Evolutionary conservation across 2,797 vertebrate genomes (phyloP), one percentile per base, ranked within the genome.

Genomic region (Spinibarbus caldwelli): DNA sequence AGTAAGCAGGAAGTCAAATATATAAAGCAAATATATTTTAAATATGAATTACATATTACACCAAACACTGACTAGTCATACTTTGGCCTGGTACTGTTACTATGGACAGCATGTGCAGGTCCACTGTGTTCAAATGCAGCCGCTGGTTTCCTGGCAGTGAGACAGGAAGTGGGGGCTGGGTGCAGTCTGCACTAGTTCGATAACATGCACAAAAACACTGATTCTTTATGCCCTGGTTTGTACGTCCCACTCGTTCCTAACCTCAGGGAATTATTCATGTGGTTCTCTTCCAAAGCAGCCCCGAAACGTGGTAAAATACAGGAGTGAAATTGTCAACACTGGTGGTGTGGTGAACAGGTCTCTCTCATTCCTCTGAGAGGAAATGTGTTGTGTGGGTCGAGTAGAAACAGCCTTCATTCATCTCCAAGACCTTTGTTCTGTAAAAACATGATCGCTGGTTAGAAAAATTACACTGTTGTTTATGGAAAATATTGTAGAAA

Each of bases 91-190:
- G 47, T 68, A n/a, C 10, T 85, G 49, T 64, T 80, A 75, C 59
- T 78, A 84, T 73, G 70, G 47, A 64, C 54, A 41, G 68, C 78
- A 31, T 77, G 77, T 83, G 73, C 79, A 41, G 67, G 78, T 81
- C 81, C 52, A 73, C 52, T 77, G 17, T 78, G 88, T 64, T 86
- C 54, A 86, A 85, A 71, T 70, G 83, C 85, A 78, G 86, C 84
- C 82, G n/a, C 52, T 84, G 86, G 89, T 89, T 89, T 91, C 93
- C 94, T 94, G 94, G 90, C 91, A 92, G 89, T 89, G 91, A 92
- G 87, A 90, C 91, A 93, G 94, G 94, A 94, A 93, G 87, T 80
- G 86, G 91, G 94, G 90, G 91, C 70, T 91, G 93, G 90, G 87
- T 52, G 81, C 59, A 59, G 88, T 15, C 84, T 92, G 91, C 64